phyloP scores from a whole-genome alignment of 1,140 invertebrate genomes.

The Drosophila mauritiana region DNA sequence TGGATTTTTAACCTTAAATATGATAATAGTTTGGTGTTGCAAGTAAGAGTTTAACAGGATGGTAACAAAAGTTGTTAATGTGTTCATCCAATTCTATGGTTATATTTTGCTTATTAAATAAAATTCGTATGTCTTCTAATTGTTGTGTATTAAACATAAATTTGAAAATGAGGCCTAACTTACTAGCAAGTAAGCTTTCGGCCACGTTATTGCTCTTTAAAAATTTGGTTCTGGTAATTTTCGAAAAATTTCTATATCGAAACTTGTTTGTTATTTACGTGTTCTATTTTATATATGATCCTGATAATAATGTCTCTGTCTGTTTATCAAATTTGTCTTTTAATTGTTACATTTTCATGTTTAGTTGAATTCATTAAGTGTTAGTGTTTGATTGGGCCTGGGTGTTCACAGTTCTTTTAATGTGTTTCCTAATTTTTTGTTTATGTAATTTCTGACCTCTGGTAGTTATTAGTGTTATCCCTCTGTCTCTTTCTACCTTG shows the following conservation, averaged over 20 bases:
- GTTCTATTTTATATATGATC: no score
- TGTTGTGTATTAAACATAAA: constrained; percentile 6
- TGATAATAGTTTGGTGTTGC: constrained; percentile 14
- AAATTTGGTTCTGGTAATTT: constrained; percentile 7
- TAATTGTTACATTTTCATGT: not conserved
- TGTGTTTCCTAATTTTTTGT: not conserved
- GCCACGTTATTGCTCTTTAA: constrained; percentile 1
- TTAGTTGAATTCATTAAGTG: not conserved
- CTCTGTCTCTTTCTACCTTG: not conserved
- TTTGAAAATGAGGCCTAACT: not conserved
- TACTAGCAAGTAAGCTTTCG: not conserved
- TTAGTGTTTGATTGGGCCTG: constrained; percentile 1
- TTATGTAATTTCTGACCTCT: constrained; percentile 2
- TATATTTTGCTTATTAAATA: constrained; percentile 1
- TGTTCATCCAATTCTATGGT: not conserved
- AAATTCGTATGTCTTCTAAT: constrained; percentile 11
- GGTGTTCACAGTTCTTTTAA: no score
- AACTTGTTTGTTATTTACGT: no score
- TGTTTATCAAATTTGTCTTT: not conserved
- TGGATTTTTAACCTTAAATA: constrained; percentile 21
- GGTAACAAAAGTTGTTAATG: not conserved
- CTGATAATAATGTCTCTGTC: no score
- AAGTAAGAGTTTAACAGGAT: not conserved
- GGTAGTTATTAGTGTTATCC: not conserved
- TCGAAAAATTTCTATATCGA: no score